These are phyloP conservation scores for Poeciliopsis retropinna DNA, from an alignment of 2,113 vertebrate species.

Conservation along the genomic window DNA sequence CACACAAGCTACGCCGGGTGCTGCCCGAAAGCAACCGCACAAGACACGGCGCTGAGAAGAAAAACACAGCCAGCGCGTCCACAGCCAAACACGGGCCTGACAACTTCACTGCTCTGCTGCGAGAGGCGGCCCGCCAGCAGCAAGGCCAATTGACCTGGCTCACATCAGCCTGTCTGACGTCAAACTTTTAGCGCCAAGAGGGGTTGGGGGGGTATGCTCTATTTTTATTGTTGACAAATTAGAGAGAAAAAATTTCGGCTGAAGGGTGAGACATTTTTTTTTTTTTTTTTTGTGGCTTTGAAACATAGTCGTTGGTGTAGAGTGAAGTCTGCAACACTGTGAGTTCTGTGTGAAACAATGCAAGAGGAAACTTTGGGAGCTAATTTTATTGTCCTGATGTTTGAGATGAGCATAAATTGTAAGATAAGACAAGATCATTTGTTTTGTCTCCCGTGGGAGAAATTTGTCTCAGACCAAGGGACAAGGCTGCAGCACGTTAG, in stretches of 20 bases:
- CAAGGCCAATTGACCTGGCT: conserved; percentile 39
- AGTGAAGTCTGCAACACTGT: neutral
- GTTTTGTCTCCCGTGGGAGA: too few species aligned
- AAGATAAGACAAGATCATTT: too few species aligned
- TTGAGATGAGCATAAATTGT: too few species aligned
- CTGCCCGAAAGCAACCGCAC: conserved; percentile 52
- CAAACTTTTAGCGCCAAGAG: conserved; percentile 8
- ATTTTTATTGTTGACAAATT: conserved; percentile 20
- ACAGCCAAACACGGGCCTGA: conserved; percentile 51
- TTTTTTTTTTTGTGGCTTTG: neutral
- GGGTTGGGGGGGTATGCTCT: conserved; percentile 9
- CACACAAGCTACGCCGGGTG: conserved; percentile 11
- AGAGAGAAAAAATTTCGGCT: neutral
- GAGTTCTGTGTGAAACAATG: too few species aligned
- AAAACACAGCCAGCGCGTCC: conserved; percentile 40
- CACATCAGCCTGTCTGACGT: conserved; percentile 38
- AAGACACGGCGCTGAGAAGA: conserved; percentile 40
- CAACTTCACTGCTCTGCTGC: conserved; percentile 60
- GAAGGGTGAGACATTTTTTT: neutral
- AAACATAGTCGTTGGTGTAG: neutral
- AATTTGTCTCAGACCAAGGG: too few species aligned
- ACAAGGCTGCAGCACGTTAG: too few species aligned
- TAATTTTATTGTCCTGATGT: neutral
- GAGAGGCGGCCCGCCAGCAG: conserved; percentile 47
- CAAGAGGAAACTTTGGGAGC: neutral